These are phyloP conservation scores for Ceyx erithaca DNA, from an alignment of 2,797 vertebrate species.

Conservation along the genomic window DNA sequence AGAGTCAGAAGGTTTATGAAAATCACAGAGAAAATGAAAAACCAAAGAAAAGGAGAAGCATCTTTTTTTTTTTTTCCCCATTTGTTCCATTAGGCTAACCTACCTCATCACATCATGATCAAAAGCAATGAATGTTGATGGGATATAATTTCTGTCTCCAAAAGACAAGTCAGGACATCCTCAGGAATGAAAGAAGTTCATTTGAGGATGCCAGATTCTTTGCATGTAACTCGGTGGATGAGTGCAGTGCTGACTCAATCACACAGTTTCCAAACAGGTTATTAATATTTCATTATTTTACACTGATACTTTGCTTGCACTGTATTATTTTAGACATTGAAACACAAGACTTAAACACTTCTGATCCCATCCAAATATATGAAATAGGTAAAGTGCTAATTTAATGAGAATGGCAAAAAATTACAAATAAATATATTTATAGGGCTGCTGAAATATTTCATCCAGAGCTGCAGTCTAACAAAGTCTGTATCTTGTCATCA, in stretches of 20 bases:
- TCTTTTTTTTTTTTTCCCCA: background rate
- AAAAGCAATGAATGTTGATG: slow-evolving; percentile 5
- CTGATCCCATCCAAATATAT: background rate
- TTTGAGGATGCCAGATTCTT: background rate
- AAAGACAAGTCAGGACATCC: background rate
- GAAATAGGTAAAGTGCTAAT: background rate
- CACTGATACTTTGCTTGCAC: background rate
- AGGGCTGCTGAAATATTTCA: background rate
- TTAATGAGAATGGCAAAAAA: background rate
- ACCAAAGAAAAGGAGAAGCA: background rate
- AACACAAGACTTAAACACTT: background rate
- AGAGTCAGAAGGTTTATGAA: background rate
- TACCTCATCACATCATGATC: background rate
- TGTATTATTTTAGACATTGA: slow-evolving; percentile 10
- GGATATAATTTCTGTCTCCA: background rate
- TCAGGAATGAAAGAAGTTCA: background rate
- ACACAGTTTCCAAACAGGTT: slow-evolving; percentile 6
- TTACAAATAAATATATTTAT: background rate
- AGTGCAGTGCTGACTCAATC: background rate
- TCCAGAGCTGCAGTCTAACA: background rate
- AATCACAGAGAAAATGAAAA: background rate
- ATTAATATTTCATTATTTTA: slow-evolving; percentile 57
- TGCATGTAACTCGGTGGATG: background rate
- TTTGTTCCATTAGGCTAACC: background rate
- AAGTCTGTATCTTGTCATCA: background rate